Percentiles rank a stretch among this genome's conserved stretches.
phyloP scores from a whole-genome alignment of 2,888 invertebrate species.

The Drosophila multiciliata region DNA sequence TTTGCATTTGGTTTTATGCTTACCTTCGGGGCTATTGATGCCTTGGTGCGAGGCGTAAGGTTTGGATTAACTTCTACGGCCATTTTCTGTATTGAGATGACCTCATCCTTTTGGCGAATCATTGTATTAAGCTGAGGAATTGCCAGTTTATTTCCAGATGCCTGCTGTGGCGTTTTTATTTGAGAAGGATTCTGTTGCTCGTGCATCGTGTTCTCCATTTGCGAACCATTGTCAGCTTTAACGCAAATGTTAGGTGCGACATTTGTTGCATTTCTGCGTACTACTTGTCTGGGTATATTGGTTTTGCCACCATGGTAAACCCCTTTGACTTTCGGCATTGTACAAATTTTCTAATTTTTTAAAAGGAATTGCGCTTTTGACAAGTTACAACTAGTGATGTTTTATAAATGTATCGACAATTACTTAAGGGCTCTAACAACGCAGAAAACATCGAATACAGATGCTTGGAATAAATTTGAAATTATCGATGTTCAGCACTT shows the following conservation, averaged over 20 bases:
- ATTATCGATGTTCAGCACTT: neutral
- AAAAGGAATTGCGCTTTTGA: conserved; percentile 1
- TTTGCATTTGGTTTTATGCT: neutral
- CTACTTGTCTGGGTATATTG: conserved; percentile 13
- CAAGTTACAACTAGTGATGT: conserved; percentile 3
- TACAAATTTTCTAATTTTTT: neutral
- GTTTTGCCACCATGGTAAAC: conserved; percentile 10
- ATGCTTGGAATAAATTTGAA: neutral
- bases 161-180: neutral
- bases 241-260: conserved; percentile 32
- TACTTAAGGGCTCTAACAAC: neutral
- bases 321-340: conserved; percentile 54
- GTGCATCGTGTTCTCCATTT: neutral
- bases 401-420: neutral
- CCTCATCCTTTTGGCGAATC: conserved; percentile 55
- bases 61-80: conserved; percentile 14
- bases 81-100: conserved; percentile 49
- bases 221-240: conserved; percentile 21
- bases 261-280: neutral
- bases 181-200: too few species aligned
- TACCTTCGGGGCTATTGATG: conserved; percentile 74
- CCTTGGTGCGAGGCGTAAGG: conserved; percentile 66
- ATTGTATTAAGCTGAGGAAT: conserved; percentile 69
- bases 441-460: neutral
- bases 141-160: conserved; percentile 29